Evolutionary conservation across 2,888 invertebrate species (phyloP).

Genomic region (Tiliacea citrago): DNA sequence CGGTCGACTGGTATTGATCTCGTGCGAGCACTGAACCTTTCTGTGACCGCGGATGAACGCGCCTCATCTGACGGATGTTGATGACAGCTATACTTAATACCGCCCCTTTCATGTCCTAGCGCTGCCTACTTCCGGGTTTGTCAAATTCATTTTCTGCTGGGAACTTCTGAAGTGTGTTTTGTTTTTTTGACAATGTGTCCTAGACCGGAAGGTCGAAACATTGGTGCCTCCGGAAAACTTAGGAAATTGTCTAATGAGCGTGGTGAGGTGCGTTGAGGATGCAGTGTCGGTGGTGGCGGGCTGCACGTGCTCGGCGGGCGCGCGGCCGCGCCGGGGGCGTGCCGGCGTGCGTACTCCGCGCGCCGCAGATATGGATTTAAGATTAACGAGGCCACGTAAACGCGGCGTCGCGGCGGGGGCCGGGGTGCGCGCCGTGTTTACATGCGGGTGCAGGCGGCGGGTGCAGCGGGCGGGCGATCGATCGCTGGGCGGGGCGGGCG

Average conservation of each 20-base stretch:
- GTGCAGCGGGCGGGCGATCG: conserved; percentile 88
- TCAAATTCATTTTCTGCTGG: conserved; percentile 23
- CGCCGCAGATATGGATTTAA: conserved; percentile 87
- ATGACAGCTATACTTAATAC: conserved; percentile 50
- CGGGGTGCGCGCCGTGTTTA: conserved; percentile 92
- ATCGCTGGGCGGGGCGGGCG: conserved; percentile 84
- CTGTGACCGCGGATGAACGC: conserved; percentile 44
- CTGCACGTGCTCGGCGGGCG: conserved; percentile 55
- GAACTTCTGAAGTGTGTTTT: conserved; percentile 38
- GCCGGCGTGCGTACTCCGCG: conserved; percentile 74
- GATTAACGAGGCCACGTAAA: conserved; percentile 86
- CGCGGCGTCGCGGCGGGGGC: conserved; percentile 80
- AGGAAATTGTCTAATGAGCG: conserved; percentile 33
- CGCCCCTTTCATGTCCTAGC: conserved; percentile 57
- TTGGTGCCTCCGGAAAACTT: conserved; percentile 1
- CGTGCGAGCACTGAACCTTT: conserved; percentile 35
- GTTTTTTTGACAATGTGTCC: conserved; percentile 45
- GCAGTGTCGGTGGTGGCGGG: conserved; percentile 27
- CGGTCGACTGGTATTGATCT: conserved; percentile 53
- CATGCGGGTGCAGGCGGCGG: conserved; percentile 89
- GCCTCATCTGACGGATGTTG: conserved; percentile 53
- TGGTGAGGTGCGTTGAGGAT: conserved; percentile 19
- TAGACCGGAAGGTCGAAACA: conserved; percentile 23
- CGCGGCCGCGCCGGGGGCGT: conserved; percentile 71
- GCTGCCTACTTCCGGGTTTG: conserved; percentile 44